Evolutionary conservation across 2,888 invertebrate species (phyloP).

Genomic region (Rotaria sp.): DNA sequence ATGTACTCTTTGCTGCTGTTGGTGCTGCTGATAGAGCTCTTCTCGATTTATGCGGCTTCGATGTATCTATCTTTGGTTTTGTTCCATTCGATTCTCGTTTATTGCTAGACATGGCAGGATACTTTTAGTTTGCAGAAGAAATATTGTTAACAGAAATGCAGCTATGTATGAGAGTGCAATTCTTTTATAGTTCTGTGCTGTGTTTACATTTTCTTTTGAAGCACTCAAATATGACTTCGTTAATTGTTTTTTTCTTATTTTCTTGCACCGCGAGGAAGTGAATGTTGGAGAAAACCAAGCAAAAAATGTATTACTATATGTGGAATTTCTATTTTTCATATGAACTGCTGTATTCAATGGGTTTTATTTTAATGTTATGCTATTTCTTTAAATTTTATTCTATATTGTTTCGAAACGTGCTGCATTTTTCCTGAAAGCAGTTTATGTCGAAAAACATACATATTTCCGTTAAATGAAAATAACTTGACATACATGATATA

Average conservation of each 20-base stretch:
- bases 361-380: too few species aligned
- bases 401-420: too few species aligned
- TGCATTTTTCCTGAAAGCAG: too few species aligned
- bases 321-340: too few species aligned
- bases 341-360: too few species aligned
- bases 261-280: neutral
- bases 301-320: neutral
- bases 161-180: neutral
- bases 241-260: neutral
- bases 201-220: neutral
- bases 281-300: neutral
- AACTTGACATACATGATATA: too few species aligned
- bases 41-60: neutral
- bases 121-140: neutral
- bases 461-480: too few species aligned
- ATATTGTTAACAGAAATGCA: neutral
- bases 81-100: neutral
- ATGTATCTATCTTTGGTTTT: neutral
- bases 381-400: too few species aligned
- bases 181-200: neutral
- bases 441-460: too few species aligned
- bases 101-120: neutral
- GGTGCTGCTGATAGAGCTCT: neutral
- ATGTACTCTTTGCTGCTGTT: neutral
- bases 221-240: neutral